These are phyloP conservation scores for Drosophila varians DNA, from an alignment of 1,140 invertebrate genomes.

Conservation along the genomic window DNA sequence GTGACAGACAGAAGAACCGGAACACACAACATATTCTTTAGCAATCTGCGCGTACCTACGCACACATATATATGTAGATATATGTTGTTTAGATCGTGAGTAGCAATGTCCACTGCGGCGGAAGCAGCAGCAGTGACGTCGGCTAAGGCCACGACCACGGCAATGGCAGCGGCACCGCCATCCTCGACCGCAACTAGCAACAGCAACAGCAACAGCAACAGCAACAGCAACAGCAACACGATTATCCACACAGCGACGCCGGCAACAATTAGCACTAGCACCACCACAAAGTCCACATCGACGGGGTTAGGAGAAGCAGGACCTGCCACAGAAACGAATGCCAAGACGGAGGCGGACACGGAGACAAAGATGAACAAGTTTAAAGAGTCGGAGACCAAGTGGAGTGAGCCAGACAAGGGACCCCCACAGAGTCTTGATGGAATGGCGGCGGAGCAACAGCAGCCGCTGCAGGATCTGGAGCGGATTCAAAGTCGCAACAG, in stretches of 20 bases:
- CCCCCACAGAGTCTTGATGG: not conserved
- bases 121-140: constrained; percentile 56
- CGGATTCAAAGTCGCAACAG: not conserved
- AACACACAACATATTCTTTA: constrained; percentile 70
- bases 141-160: constrained; percentile 41
- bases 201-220: constrained; percentile 29
- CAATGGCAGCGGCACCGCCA: constrained; percentile 24
- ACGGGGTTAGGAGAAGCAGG: not conserved
- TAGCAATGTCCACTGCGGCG: constrained; percentile 72
- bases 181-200: constrained; percentile 4
- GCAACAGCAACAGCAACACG: constrained; percentile 25
- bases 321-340: not conserved
- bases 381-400: not conserved
- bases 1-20: constrained; percentile 45
- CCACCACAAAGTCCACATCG: constrained; percentile 4
- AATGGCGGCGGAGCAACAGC: not conserved
- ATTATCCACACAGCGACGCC: constrained; percentile 26
- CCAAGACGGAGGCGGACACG: not conserved
- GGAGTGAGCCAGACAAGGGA: not conserved
- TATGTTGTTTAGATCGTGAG: constrained; percentile 66
- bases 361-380: not conserved
- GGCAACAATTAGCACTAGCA: constrained; percentile 16
- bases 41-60: constrained; percentile 36
- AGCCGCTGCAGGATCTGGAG: not conserved
- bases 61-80: constrained; percentile 60